phyloP scores from a whole-genome alignment of 2,888 invertebrate species.

The Melikaiella ostensackeni region DNA sequence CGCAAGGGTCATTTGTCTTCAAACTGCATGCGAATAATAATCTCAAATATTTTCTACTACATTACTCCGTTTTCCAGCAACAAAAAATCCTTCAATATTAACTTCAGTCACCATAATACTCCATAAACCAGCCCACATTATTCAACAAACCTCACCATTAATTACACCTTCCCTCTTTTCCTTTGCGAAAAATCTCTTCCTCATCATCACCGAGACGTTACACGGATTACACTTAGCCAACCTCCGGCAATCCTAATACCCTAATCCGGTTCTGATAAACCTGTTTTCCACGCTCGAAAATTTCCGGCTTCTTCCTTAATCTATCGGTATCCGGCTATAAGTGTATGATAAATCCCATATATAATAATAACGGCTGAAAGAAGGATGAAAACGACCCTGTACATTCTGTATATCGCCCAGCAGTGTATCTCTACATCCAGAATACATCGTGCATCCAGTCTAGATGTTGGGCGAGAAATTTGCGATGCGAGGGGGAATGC shows the following conservation, averaged over 20 bases:
- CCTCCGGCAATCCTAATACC: background rate
- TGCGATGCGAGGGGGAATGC: conserved; percentile 30
- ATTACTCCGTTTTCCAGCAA: background rate
- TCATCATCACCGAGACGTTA: background rate
- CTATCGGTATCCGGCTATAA: background rate
- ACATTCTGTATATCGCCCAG: background rate
- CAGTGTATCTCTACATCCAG: background rate
- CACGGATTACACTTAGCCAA: background rate
- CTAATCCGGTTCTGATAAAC: conserved; percentile 29
- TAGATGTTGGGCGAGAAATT: conserved; percentile 17
- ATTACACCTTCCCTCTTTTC: background rate
- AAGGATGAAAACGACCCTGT: background rate
- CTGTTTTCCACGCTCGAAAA: background rate
- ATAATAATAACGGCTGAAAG: background rate
- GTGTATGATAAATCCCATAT: background rate
- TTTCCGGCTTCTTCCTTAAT: conserved; percentile 33
- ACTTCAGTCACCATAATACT: background rate
- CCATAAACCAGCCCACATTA: background rate
- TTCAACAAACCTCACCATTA: background rate
- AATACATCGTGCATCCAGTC: background rate
- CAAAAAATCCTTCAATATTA: no score
- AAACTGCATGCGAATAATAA: no score
- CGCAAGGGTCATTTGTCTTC: no score
- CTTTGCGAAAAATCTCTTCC: background rate
- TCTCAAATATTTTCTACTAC: background rate